These are phyloP conservation scores for Papilio protenor DNA, from an alignment of 2,888 invertebrate species.

Conservation along the genomic window DNA sequence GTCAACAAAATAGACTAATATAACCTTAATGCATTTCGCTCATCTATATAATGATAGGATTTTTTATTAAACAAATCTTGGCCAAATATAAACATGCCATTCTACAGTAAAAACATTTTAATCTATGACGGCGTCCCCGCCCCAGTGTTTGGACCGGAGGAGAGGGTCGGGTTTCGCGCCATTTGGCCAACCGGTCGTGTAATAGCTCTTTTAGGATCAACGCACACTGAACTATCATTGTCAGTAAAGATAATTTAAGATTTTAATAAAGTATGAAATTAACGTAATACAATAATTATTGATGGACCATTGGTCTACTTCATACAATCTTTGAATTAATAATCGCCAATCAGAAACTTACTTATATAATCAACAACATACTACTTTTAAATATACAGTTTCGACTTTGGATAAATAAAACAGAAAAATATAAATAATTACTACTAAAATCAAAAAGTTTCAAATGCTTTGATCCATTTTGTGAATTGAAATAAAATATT, in stretches of 20 bases:
- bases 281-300: background rate
- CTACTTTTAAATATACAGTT: background rate
- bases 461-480: background rate
- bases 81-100: background rate
- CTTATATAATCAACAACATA: background rate
- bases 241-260: background rate
- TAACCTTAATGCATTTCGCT: background rate
- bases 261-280: background rate
- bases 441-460: background rate
- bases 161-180: constrained; percentile 81
- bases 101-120: constrained; percentile 46
- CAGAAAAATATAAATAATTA: background rate
- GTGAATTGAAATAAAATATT: background rate
- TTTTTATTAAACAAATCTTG: background rate
- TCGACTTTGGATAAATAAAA: background rate
- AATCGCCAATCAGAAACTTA: background rate
- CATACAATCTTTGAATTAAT: no score
- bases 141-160: constrained; percentile 62
- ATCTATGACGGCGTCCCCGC: constrained; percentile 61
- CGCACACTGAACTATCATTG: constrained; percentile 52
- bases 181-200: constrained; percentile 82
- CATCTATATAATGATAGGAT: background rate
- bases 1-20: background rate
- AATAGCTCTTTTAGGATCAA: constrained; percentile 65
- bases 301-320: no score